Evolutionary conservation across 2,888 invertebrate genomes (phyloP).

Genomic region (Amphipyra tragopoginis): DNA sequence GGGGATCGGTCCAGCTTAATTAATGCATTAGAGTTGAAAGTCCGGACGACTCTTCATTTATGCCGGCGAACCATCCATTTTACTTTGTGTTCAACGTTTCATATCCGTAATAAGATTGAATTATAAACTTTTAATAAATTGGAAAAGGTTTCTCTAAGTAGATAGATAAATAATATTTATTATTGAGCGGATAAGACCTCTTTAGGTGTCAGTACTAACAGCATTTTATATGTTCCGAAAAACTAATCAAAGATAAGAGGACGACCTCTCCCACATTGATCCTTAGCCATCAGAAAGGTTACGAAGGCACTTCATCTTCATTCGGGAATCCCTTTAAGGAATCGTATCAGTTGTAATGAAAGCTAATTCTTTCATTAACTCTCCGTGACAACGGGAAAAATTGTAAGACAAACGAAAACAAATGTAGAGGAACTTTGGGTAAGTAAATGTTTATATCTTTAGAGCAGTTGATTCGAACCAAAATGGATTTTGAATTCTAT

Average conservation of each 20-base stretch:
- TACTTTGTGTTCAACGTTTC: conserved; percentile 52
- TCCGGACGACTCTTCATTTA: conserved; percentile 62
- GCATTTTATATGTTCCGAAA: conserved; percentile 76
- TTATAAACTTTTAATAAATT: conserved; percentile 23
- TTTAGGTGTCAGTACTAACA: conserved; percentile 58
- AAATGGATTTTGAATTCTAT: too few species aligned
- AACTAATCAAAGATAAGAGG: conserved; percentile 84
- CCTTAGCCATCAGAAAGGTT: conserved; percentile 82
- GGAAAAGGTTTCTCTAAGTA: neutral
- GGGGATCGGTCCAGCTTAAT: conserved; percentile 83
- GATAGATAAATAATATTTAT: conserved; percentile 1
- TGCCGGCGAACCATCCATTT: conserved; percentile 47
- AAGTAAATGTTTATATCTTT: conserved; percentile 52
- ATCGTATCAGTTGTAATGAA: conserved; percentile 89
- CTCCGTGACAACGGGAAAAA: conserved; percentile 87
- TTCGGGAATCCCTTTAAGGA: conserved; percentile 88
- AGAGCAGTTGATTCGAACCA: conserved; percentile 39
- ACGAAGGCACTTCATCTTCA: conserved; percentile 86
- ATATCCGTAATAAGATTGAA: conserved; percentile 47
- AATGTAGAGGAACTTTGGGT: conserved; percentile 65
- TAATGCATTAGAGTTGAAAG: conserved; percentile 83
- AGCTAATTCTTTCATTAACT: conserved; percentile 90
- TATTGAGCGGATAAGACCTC: conserved; percentile 11
- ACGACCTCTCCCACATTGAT: conserved; percentile 77
- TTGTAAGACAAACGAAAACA: conserved; percentile 82